These are phyloP conservation scores for Atractosteus spatula DNA, from an alignment of 2,113 vertebrate species.

Conservation along the genomic window DNA sequence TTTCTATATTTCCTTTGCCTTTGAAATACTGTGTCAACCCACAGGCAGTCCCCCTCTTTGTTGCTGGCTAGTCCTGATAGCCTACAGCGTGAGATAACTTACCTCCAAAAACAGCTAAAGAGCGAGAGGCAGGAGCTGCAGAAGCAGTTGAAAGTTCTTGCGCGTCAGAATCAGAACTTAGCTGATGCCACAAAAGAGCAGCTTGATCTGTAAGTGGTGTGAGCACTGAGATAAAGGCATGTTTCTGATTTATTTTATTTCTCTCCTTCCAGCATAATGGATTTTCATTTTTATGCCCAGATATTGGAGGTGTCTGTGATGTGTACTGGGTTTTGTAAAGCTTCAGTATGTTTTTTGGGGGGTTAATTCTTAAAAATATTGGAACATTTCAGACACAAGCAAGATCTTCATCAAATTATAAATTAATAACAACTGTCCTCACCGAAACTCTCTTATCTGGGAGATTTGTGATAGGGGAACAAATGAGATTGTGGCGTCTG, in stretches of 20 bases:
- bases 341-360: too few species aligned
- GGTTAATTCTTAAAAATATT: too few species aligned
- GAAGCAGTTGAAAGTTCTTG: conserved; percentile 51
- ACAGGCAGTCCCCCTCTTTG: conserved; percentile 25
- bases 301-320: too few species aligned
- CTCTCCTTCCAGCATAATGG: background rate
- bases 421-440: too few species aligned
- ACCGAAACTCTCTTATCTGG: too few species aligned
- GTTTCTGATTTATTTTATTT: conserved; percentile 40
- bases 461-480: too few species aligned
- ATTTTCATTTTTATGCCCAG: too few species aligned
- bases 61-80: conserved; percentile 37
- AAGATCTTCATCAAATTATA: too few species aligned
- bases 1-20: background rate
- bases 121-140: conserved; percentile 60
- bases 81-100: conserved; percentile 54
- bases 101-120: conserved; percentile 59
- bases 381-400: too few species aligned
- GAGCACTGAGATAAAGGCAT: conserved; percentile 26
- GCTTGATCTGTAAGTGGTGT: conserved; percentile 63
- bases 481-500: too few species aligned
- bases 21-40: conserved; percentile 36
- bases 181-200: conserved; percentile 59
- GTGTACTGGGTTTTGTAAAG: too few species aligned
- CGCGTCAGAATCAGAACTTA: conserved; percentile 60